These are phyloP conservation scores for Caenorhabditis imperialis DNA, from an alignment of 2,888 invertebrate species.

Conservation along the genomic window DNA sequence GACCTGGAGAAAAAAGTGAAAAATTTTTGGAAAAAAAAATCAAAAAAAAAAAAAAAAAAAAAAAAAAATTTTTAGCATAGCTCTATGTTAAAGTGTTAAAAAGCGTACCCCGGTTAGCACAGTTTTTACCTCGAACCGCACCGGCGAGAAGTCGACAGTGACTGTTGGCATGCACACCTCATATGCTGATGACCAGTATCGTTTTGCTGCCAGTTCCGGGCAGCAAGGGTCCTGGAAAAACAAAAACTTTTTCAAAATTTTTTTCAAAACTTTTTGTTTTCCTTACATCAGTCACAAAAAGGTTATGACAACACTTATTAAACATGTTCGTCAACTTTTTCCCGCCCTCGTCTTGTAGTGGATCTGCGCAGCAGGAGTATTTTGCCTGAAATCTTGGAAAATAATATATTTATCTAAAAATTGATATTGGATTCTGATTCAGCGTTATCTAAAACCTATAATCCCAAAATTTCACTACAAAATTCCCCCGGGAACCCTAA, in stretches of 20 bases:
- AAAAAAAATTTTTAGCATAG: neutral
- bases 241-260: too few species aligned
- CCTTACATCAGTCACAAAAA: slow-evolving; percentile 69
- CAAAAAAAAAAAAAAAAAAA: neutral
- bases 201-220: slow-evolving; percentile 61
- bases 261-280: too few species aligned
- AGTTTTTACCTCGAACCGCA: slow-evolving; percentile 63
- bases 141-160: slow-evolving; percentile 57
- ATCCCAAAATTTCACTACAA: too few species aligned
- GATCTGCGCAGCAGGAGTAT: slow-evolving; percentile 73
- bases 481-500: too few species aligned
- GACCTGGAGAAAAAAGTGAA: slow-evolving; percentile 51
- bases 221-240: slow-evolving; percentile 74
- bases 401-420: too few species aligned
- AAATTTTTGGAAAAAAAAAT: neutral
- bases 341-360: slow-evolving; percentile 61
- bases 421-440: too few species aligned
- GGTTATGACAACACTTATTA: slow-evolving; percentile 74
- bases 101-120: neutral
- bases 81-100: too few species aligned
- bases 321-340: slow-evolving; percentile 71
- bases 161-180: slow-evolving; percentile 77
- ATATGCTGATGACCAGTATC: slow-evolving; percentile 73
- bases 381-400: slow-evolving; percentile 71
- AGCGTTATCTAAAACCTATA: too few species aligned